Evolutionary conservation across 2,113 vertebrate species (phyloP).

Genomic region (Tringa solitaria): DNA sequence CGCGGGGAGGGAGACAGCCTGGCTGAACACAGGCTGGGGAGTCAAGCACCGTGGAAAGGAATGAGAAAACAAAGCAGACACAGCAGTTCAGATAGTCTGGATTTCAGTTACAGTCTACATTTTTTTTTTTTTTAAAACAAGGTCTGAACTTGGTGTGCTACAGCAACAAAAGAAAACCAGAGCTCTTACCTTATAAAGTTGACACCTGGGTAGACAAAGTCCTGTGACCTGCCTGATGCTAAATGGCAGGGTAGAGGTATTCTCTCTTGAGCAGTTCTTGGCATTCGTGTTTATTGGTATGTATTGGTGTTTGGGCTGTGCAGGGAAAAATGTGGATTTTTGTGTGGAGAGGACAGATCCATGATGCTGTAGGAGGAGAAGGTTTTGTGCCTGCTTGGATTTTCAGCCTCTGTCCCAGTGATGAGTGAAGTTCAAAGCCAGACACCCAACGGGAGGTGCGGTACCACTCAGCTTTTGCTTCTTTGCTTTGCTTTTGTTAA

Average conservation of each 20-base stretch:
- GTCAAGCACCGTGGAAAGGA: neutral
- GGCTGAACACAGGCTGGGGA: neutral
- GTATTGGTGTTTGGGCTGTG: neutral
- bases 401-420: neutral
- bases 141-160: neutral
- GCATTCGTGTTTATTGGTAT: neutral
- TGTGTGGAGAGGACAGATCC: neutral
- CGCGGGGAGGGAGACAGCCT: neutral
- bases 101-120: too few species aligned
- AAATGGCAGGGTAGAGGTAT: neutral
- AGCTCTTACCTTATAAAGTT: neutral
- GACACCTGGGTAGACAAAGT: neutral
- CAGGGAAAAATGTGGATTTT: neutral
- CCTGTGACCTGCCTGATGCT: neutral
- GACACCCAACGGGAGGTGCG: accelerated
- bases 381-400: neutral
- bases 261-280: neutral
- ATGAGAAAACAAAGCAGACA: neutral
- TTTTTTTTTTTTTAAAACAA: neutral
- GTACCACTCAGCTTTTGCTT: neutral
- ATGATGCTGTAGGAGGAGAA: neutral
- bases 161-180: neutral
- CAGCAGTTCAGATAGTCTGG: neutral
- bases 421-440: neutral
- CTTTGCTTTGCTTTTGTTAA: neutral